Conservation (phyloP, 2,888 invertebrate species). For the Panzeria rudis region DNA sequence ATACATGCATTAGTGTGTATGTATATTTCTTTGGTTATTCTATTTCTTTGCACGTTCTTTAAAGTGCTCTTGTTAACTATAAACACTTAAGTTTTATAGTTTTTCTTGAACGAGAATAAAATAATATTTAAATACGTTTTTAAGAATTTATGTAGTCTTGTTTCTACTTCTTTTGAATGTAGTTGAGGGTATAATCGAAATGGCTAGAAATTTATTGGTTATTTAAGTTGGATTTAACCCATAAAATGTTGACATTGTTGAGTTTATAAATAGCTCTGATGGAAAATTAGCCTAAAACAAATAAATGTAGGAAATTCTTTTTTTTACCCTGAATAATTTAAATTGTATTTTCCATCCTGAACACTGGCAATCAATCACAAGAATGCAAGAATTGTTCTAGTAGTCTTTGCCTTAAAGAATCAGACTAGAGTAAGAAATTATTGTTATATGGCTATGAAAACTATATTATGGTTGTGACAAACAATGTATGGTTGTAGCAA, state of each 20-base stretch:
- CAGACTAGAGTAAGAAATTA: too few relatives aligned
- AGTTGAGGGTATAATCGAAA: constrained; percentile 40
- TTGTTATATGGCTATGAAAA: too few relatives aligned
- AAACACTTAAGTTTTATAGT: constrained; percentile 56
- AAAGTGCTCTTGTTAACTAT: constrained; percentile 45
- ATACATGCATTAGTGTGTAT: neutral
- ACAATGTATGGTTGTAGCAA: too few relatives aligned
- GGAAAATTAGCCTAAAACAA: too few relatives aligned
- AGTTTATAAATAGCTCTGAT: neutral
- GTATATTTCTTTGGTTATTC: constrained; percentile 4
- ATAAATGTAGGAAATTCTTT: too few relatives aligned
- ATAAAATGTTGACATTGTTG: neutral
- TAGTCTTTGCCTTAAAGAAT: too few relatives aligned
- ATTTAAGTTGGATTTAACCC: constrained; percentile 28
- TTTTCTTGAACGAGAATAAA: constrained; percentile 14
- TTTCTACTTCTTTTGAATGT: neutral
- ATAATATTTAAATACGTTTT: constrained; percentile 60
- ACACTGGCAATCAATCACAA: too few relatives aligned
- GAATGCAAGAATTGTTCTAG: too few relatives aligned
- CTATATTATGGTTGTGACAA: too few relatives aligned
- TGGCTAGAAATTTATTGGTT: constrained; percentile 46
- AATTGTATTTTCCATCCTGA: too few relatives aligned
- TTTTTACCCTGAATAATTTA: too few relatives aligned
- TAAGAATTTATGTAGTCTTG: constrained; percentile 42
- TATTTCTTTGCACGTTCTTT: constrained; percentile 25